phyloP scores from a whole-genome alignment of 2,113 vertebrate genomes.

The Phyllopteryx taeniolatus region DNA sequence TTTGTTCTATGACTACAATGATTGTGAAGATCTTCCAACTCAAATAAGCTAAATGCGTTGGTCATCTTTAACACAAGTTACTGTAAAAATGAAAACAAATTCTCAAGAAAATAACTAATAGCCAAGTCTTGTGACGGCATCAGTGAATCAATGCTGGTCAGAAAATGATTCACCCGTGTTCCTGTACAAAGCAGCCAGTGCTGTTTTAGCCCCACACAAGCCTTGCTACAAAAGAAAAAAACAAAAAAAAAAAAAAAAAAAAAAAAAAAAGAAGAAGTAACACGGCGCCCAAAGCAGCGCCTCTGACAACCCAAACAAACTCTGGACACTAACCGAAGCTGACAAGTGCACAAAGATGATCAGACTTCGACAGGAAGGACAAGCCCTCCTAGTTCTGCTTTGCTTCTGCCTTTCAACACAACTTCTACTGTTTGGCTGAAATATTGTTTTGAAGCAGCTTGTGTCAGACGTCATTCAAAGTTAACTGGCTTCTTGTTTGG shows the following conservation, averaged over 20 bases:
- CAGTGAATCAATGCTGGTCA: not conserved
- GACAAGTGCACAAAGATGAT: constrained; percentile 49
- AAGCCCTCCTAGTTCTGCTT: not conserved
- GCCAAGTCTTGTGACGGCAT: not conserved
- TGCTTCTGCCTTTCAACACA: not conserved
- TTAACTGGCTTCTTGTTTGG: not conserved
- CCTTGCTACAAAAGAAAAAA: constrained; percentile 15
- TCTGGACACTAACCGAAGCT: constrained; percentile 57
- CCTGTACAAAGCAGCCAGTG: not conserved
- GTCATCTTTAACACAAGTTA: not conserved
- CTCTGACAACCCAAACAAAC: constrained; percentile 44
- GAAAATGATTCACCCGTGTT: constrained; percentile 1
- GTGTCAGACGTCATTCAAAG: not conserved
- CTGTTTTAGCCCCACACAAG: constrained; percentile 7
- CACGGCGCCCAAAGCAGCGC: constrained; percentile 53
- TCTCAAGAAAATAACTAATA: not conserved
- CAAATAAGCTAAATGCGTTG: not conserved
- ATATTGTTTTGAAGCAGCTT: not conserved
- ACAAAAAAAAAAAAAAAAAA: constrained; percentile 41
- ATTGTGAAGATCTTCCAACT: not conserved
- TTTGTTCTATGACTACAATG: too few species aligned
- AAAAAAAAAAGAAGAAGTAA: constrained; percentile 53
- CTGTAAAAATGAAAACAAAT: not conserved
- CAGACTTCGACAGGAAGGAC: constrained; percentile 12
- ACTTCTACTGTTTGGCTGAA: too few species aligned